Evolutionary conservation across 2,888 invertebrate species (phyloP), one percentile per base, ranked within the genome.

Genomic region (Meandrusa payeni): DNA sequence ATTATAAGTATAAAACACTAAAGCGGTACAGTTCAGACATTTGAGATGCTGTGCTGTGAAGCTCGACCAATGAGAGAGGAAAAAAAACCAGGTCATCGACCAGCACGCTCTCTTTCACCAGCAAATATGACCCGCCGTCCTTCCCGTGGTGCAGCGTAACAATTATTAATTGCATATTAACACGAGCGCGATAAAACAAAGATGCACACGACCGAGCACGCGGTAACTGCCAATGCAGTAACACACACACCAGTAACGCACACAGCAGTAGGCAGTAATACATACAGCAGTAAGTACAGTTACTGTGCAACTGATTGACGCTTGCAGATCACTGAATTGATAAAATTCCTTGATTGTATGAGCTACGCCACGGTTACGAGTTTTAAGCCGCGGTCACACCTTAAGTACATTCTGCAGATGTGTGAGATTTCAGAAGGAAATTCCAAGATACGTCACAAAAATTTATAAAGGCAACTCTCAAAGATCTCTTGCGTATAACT

Each of bases 191-290:
- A 57, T 57, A 60, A 67, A 64, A 64, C 57, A 57, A 62, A 58
- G 58, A 67, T 67, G 64, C 70, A 69, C 73, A 60, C 63, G 65
- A 69, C 71, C 73, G 71, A 62, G 48, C 56, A 55, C 49, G 50
- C 51, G 46, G 50, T 47, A 51, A 57, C 23, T 22, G 11, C 9
- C 26, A 32, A 17, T 33, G 10, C 33, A 5, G 13, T 29, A n/a
- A n/a, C n/a, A n/a, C n/a, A n/a, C n/a, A n/a, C n/a, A n/a, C n/a
- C n/a, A n/a, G n/a, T n/a, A n/a, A n/a, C n/a, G n/a, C n/a, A n/a
- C n/a, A n/a, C n/a, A n/a, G n/a, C n/a, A n/a, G n/a, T n/a, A n/a
- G n/a, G n/a, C n/a, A n/a, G n/a, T n/a, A n/a, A n/a, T n/a, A n/a
- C n/a, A n/a, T n/a, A n/a, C n/a, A n/a, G n/a, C n/a, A n/a, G n/a